phyloP scores from a whole-genome alignment of 2,888 invertebrate genomes.

The Caenorhabditis doughertyi region DNA sequence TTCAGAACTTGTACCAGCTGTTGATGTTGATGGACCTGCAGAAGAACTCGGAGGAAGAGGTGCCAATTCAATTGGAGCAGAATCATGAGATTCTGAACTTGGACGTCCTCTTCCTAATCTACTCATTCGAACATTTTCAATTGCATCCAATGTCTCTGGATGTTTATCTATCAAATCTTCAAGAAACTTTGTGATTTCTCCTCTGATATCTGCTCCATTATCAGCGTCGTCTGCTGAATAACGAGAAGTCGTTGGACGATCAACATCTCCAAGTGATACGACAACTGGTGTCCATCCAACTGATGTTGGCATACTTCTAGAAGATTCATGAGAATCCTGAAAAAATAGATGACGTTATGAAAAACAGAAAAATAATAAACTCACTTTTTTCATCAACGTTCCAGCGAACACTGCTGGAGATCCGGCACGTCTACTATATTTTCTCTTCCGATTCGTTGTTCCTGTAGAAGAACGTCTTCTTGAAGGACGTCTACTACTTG shows the following conservation, averaged over 20 bases:
- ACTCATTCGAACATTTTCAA: conserved; percentile 80
- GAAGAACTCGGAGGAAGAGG: conserved; percentile 11
- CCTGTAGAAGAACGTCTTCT: conserved; percentile 56
- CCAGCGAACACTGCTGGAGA: conserved; percentile 61
- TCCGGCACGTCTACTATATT: conserved; percentile 43
- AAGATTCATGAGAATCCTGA: conserved; percentile 57
- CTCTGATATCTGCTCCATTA: conserved; percentile 73
- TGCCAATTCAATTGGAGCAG: conserved; percentile 26
- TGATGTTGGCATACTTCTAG: conserved; percentile 63
- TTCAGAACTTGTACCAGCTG: conserved; percentile 1
- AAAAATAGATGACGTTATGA: not conserved
- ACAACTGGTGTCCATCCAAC: conserved; percentile 68
- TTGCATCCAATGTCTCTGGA: conserved; percentile 82
- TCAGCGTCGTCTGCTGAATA: conserved; percentile 64
- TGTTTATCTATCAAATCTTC: conserved; percentile 82
- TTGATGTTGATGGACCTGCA: conserved; percentile 7
- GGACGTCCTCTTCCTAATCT: conserved; percentile 55
- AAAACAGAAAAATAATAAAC: not conserved
- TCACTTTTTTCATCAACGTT: conserved; percentile 41
- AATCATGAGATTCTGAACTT: conserved; percentile 47
- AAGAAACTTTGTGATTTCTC: conserved; percentile 79
- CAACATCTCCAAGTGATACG: conserved; percentile 63
- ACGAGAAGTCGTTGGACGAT: conserved; percentile 60
- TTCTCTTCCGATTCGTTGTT: conserved; percentile 35
- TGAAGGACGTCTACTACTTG: conserved; percentile 34